Evolutionary conservation across 2,113 vertebrate species (phyloP), one percentile per base, ranked within the genome.

Genomic region (Elanus axillaris): DNA sequence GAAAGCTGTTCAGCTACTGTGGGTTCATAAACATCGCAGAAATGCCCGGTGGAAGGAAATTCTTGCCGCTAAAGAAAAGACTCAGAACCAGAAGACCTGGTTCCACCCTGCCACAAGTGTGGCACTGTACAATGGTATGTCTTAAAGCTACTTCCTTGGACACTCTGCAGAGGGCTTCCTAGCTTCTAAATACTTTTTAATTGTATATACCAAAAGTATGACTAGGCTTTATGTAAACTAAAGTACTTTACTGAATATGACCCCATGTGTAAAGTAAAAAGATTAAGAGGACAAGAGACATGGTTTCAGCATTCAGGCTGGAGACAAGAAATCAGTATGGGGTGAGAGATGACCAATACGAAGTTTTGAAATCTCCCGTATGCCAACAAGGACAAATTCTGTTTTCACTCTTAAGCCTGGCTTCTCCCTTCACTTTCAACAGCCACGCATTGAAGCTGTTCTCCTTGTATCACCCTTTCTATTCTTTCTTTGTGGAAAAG

Each of bases 81-180:
- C 76, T 68, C 45, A 85, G 73, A 93, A 97, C 80, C 72, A 95
- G 80, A 96, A 94, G 95, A 94, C 89, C 91, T 76, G 89, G 94
- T 87, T 93, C 95, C 67, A 78, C 1, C 0, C 42, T 66, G 43
- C 88, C 72, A 68, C 73, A 75, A 86, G 60, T 13, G 52, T 0
- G 1, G 64, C 73, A 60, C 40, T 63, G 29, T 31, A 17, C 64
- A 79, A 58, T 21, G 47, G 3, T 31, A 47, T 31, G 66, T 72
- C 80, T 82, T 75, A 72, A 75, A 95, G 73, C 73, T 86, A 85
- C 83, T 92, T 86, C 73, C 56, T 42, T 56, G 38, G 73, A 68
- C 9, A 7, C 40, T 75, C 58, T 42, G 40, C 62, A 60, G 63
- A 84, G 71, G 20, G 18, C 5, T 89, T 95, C 68, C n/a, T 32